Evolutionary conservation across 2,888 invertebrate genomes (phyloP).

Genomic region (Heterodera filipjevi): DNA sequence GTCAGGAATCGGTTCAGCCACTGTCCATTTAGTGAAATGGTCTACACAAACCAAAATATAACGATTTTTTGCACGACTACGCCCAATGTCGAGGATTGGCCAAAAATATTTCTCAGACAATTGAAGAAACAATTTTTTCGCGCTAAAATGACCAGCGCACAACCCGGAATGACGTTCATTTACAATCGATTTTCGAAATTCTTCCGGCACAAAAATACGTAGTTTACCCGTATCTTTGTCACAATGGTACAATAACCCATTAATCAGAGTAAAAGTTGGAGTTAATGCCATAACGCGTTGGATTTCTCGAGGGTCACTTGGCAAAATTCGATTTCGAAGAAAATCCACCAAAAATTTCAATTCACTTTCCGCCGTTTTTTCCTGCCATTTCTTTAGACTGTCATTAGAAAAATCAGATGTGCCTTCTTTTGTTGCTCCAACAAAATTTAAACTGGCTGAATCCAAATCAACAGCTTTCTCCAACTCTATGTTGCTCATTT

Average conservation of each 20-base stretch:
- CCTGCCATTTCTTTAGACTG: not conserved
- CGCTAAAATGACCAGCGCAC: conserved; percentile 22
- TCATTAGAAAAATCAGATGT: not conserved
- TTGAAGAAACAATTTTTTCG: conserved; percentile 11
- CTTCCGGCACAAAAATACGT: conserved; percentile 15
- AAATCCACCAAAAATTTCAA: not conserved
- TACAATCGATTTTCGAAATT: conserved; percentile 10
- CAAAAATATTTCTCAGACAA: conserved; percentile 17
- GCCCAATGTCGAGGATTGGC: conserved; percentile 26
- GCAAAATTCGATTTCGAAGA: conserved; percentile 20
- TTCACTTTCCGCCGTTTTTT: conserved; percentile 4
- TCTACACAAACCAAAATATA: conserved; percentile 28
- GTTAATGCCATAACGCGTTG: not conserved
- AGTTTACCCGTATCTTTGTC: not conserved
- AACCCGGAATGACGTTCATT: conserved; percentile 21
- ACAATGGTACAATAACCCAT: conserved; percentile 14
- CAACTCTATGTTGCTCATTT: not conserved
- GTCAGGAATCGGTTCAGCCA: conserved; percentile 19
- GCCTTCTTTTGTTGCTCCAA: not conserved
- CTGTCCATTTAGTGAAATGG: conserved; percentile 29
- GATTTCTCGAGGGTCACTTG: not conserved
- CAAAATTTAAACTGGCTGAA: not conserved
- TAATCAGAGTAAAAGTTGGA: not conserved
- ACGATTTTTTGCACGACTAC: conserved; percentile 16
- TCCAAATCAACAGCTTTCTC: not conserved